Evolutionary conservation across 2,888 invertebrate species (phyloP).

Genomic region (Flexamia atlantica): DNA sequence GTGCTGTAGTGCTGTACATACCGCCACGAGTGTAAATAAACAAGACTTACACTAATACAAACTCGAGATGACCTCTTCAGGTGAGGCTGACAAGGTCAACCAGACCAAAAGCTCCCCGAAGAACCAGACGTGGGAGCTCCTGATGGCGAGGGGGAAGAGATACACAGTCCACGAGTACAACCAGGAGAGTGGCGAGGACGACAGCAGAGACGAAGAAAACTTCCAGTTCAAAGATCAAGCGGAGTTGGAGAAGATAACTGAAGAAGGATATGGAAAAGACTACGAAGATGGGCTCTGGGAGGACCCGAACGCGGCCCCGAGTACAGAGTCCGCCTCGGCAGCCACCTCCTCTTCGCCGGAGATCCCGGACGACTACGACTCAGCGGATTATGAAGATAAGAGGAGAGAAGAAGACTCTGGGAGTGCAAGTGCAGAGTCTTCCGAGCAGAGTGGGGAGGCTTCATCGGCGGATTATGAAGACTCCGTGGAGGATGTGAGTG

Average conservation of each 20-base stretch:
- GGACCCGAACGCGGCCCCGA: constrained; percentile 14
- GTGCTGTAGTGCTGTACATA: not conserved
- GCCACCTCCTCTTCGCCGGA: not conserved
- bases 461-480: not conserved
- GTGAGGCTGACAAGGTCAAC: not conserved
- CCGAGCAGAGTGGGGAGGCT: constrained; percentile 11
- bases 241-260: constrained; percentile 65
- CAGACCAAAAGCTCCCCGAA: not conserved
- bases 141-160: constrained; percentile 44
- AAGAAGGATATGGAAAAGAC: constrained; percentile 63
- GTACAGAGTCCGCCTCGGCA: not conserved
- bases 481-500: constrained; percentile 1
- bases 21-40: constrained; percentile 13
- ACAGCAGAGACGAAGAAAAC: constrained; percentile 35
- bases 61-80: constrained; percentile 33
- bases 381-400: constrained; percentile 53
- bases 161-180: constrained; percentile 46
- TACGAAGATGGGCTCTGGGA: constrained; percentile 47
- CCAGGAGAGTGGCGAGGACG: constrained; percentile 13
- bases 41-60: constrained; percentile 22
- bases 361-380: constrained; percentile 49
- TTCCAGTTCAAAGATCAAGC: constrained; percentile 51
- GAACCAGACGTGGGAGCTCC: constrained; percentile 28
- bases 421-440: constrained; percentile 25
- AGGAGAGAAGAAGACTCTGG: constrained; percentile 42